Base-by-base conservation (phyloP, 2,797 vertebrate species). In the Clarias platycephalus region DNA sequence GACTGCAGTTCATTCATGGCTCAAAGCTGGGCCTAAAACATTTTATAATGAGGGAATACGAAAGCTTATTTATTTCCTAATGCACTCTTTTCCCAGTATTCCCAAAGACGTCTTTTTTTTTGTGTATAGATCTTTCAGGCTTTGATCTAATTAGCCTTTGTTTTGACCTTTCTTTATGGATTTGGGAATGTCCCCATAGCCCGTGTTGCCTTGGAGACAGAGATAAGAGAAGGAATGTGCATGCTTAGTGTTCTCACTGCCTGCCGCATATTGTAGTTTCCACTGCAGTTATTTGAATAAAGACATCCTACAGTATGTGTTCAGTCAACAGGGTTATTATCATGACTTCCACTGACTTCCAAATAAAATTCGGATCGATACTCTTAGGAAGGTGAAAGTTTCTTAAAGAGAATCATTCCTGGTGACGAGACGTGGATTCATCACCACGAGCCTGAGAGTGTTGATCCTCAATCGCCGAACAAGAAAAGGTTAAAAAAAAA, bases 151-250 rank as follows among this genome's bases (percentile, higher is more conserved):
- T 63, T 44, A 26, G 4, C 77, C 60, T 80, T 15, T 44, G n/a
- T 20, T 64, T 18, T 28, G 60, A 64, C 77, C 77, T 80, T 13
- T 60, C 40, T 49, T 63, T 80, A 44, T 28, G 37, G 18, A 80
- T 80, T 64, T 49, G 37, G 62, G 49, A 80, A 64, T 10, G 37
- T 26, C 15, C 44, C 77, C 20, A 28, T 18, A 63, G 58, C 40
- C 34, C 2, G 13, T 20, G 77, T 63, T 63, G 77, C 77, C 77
- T 28, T 26, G 60, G 37, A 80, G 77, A 5, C 8, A 20, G 34
- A 49, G 76, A 78, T 64, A 49, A 64, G 37, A n/a, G 20, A 57
- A 78, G 31, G 57, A 40, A 24, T 31, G 10, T 40, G 22, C 55
- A 34, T n/a, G 55, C 55, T 37, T 28, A 12, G 57, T n/a, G 20